These are phyloP conservation scores for Plectrocnemia conspersa DNA, from an alignment of 1,140 invertebrate genomes.

Conservation along the genomic window DNA sequence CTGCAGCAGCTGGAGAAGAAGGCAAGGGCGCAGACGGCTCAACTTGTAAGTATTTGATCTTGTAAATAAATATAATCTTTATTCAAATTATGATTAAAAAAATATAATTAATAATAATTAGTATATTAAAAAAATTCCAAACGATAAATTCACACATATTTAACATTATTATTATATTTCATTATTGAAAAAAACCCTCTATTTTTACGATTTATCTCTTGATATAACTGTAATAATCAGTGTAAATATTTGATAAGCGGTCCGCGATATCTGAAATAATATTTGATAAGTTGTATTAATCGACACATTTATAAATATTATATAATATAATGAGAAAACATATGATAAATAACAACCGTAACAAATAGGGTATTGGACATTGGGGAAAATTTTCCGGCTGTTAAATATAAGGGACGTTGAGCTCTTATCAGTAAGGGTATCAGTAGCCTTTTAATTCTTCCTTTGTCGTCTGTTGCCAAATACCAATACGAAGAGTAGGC, in stretches of 20 bases:
- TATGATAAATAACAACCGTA: constrained; percentile 3
- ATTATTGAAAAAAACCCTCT: too few species aligned
- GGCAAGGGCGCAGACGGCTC: constrained; percentile 24
- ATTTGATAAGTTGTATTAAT: background rate
- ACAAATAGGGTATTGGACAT: constrained; percentile 31
- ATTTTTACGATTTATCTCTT: constrained; percentile 16
- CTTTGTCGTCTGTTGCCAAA: background rate
- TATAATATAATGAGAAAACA: background rate
- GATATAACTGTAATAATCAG: constrained; percentile 28
- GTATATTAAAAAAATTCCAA: too few species aligned
- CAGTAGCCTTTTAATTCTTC: constrained; percentile 6
- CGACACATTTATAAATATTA: background rate
- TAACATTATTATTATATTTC: too few species aligned
- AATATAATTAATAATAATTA: constrained; percentile 5
- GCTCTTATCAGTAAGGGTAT: constrained; percentile 20
- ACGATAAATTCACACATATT: too few species aligned
- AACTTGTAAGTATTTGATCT: constrained; percentile 27
- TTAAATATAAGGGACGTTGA: constrained; percentile 23
- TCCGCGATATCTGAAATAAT: constrained; percentile 29
- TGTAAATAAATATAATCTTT: background rate
- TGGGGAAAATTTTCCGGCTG: constrained; percentile 28
- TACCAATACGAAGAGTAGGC: constrained; percentile 27
- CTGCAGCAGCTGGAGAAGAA: constrained; percentile 29
- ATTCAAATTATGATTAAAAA: constrained; percentile 1
- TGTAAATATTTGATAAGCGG: constrained; percentile 31